A percentile compares a stretch with the other conserved stretches of the same genome.
These are phyloP conservation scores for Drosophila nigritarsus DNA, from an alignment of 2,888 invertebrate species.

Conservation along the genomic window DNA sequence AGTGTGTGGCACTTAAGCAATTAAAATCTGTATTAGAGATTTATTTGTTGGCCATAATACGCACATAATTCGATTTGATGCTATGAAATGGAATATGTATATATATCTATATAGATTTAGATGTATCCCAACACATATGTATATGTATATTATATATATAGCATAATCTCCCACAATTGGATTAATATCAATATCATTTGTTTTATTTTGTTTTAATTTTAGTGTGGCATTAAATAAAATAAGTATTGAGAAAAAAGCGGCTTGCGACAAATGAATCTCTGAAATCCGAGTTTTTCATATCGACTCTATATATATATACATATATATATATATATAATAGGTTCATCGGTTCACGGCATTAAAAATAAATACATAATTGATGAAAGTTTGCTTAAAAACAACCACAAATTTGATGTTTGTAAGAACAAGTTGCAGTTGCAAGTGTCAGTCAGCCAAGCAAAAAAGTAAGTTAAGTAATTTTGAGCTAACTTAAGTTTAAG, in stretches of 20 bases:
- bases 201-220: not conserved
- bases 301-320: not conserved
- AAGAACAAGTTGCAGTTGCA: not conserved
- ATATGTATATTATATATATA: not conserved
- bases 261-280: not conserved
- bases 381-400: not conserved
- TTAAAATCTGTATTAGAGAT: not conserved
- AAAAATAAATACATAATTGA: not conserved
- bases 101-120: not conserved
- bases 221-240: not conserved
- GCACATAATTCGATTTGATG: not conserved
- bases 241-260: not conserved
- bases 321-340: no score
- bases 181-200: not conserved
- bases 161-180: not conserved
- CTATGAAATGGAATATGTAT: not conserved
- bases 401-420: not conserved
- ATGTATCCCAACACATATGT: not conserved
- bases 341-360: no score
- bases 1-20: not conserved
- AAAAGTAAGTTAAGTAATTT: not conserved
- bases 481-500: not conserved
- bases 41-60: not conserved
- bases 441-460: not conserved
- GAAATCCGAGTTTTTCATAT: not conserved